These are phyloP conservation scores for Silvanus unidentatus DNA, from an alignment of 2,888 invertebrate genomes.

Conservation along the genomic window DNA sequence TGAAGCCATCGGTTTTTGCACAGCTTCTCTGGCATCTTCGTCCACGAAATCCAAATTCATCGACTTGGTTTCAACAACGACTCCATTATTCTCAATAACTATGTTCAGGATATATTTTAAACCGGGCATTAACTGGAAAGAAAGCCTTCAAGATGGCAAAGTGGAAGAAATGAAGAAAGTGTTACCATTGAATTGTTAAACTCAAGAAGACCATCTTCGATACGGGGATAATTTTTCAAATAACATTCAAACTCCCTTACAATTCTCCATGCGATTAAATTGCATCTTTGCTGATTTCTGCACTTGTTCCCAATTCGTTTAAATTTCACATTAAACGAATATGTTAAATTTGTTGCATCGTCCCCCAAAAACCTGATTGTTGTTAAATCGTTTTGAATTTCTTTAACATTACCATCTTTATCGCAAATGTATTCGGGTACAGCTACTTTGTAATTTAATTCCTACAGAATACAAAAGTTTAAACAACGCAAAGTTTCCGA, in stretches of 20 bases:
- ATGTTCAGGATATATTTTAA: slow-evolving; percentile 15
- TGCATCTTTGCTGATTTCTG: slow-evolving; percentile 14
- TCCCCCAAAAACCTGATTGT: slow-evolving; percentile 13
- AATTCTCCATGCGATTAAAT: slow-evolving; percentile 13
- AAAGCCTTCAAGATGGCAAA: too few species aligned
- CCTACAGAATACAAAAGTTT: too few species aligned
- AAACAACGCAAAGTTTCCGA: too few species aligned
- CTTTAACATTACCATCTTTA: slow-evolving; percentile 13
- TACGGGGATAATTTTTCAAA: slow-evolving; percentile 7
- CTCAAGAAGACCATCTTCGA: not conserved
- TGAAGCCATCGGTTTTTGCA: slow-evolving; percentile 12
- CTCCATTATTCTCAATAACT: slow-evolving; percentile 3
- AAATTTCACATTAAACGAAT: slow-evolving; percentile 14
- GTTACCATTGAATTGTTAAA: slow-evolving; percentile 12
- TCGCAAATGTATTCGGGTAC: slow-evolving; percentile 14
- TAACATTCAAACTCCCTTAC: slow-evolving; percentile 12
- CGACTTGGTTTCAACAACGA: slow-evolving; percentile 8
- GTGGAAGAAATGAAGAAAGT: too few species aligned
- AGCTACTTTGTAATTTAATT: slow-evolving; percentile 11
- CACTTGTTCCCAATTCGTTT: slow-evolving; percentile 8
- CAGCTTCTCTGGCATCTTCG: slow-evolving; percentile 4
- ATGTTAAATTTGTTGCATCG: slow-evolving; percentile 4
- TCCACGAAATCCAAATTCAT: slow-evolving; percentile 11
- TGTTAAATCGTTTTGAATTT: slow-evolving; percentile 10
- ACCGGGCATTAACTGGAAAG: slow-evolving; percentile 15